Base-by-base conservation (phyloP, 2,888 invertebrate species). In the Alloscopus bannaensis region DNA sequence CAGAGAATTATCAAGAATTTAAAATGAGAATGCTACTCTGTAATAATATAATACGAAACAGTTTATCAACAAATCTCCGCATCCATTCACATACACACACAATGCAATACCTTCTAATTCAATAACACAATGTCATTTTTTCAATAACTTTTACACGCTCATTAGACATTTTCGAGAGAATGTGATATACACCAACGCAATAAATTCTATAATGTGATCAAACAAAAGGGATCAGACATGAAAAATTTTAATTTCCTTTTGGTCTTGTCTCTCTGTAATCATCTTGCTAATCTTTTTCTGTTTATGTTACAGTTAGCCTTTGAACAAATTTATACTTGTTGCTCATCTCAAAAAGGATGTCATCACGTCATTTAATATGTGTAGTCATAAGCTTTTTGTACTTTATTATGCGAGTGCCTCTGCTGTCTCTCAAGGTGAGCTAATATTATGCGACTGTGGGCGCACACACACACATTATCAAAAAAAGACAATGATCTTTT, bases 111-210 rank as follows among this genome's bases (percentile, higher is more conserved):
- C 36, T 6, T 36, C 36, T 13, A 36, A 6, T 36, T 36, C 36
- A 36, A 36, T 36, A 36, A 6, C 36, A 8, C 13, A 36, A 8
- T 36, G 8, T 36, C 13, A 8, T 6, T 36, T 36, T 6, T 6
- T 13, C 6, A 36, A 36, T 36, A 36, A 36, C 13, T 36, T 36
- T 36, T 36, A 36, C n/a, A n/a, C n/a, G n/a, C n/a, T n/a, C n/a
- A n/a, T n/a, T n/a, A n/a, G n/a, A n/a, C n/a, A n/a, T n/a, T n/a
- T n/a, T n/a, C n/a, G n/a, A n/a, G n/a, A n/a, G n/a, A n/a, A n/a
- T n/a, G n/a, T n/a, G n/a, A n/a, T n/a, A 52, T 52, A 52, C 52
- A 24, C 52, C 52, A 52, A 52, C 52, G 52, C 52, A 52, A 6
- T 24, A 45, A 36, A 36, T 36, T 36, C 36, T 20, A 20, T 52